Base-by-base conservation (phyloP, 2,113 vertebrate species). In the Chrysochloris asiatica region DNA sequence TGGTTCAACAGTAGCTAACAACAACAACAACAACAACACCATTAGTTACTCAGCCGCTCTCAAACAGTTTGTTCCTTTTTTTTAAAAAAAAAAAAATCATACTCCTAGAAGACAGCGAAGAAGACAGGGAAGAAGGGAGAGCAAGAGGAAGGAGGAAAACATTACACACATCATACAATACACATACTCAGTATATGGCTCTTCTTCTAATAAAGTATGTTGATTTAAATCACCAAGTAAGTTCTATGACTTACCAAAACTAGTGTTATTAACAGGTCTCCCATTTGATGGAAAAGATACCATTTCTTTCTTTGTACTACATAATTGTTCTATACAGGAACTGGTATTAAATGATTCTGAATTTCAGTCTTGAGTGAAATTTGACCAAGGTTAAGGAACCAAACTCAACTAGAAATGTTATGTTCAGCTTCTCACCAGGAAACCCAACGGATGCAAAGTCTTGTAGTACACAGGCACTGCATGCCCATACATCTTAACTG, bases 401-500 rank as follows among this genome's bases (percentile, higher is more conserved):
- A 75, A 94, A n/a, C 4, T 63, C 41, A 52, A 22, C 47, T 26
- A 43, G 89, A 43, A 45, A 88, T 56, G 9, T 59, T 43, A 6
- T 0, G 4, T 61, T 54, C 3, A 19, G 48, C 56, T 82, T 85
- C 73, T 75, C 22, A 48, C 14, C 10, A 11, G 30, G 38, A 88
- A 78, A 10, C 6, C 21, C 21, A 69, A 19, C 0, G 43, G 16
- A 17, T 72, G 41, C 33, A 48, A 41, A 72, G 38, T 36, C 45
- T 10, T 43, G 48, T 8, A 17, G 48, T 1, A 3, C 3, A 4
- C 36, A 12, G 88, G 30, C 3, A 30, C 1, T 17, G 2, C 6
- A 19, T 5, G 4, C 33, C 33, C 3, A 45, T 30, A 9, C 26
- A 24, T 41, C 33, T n/a, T 7, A 56, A 26, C 8, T 6, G 6